A percentile compares a stretch with the other conserved stretches of the same genome.
Conservation (phyloP, 2,888 invertebrate species). For the Oscheius onirici region DNA sequence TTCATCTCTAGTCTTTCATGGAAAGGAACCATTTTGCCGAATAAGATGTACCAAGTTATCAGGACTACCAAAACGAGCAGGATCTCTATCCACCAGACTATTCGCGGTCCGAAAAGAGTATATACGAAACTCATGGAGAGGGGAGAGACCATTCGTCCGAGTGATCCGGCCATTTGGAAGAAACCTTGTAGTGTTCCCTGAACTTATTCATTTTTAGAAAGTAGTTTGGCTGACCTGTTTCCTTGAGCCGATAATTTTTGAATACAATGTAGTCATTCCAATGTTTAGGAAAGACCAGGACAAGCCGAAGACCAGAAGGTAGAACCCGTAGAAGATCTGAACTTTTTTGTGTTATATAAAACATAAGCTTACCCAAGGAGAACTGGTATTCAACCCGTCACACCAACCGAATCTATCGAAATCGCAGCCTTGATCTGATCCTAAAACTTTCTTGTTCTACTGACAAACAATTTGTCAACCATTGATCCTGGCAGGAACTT, state of each 20-base stretch:
- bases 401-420: conserved; percentile 44
- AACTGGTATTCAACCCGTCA: conserved; percentile 24
- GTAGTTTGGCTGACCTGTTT: conserved; percentile 1
- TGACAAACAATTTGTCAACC: not conserved
- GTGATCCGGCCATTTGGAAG: conserved; percentile 47
- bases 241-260: conserved; percentile 47
- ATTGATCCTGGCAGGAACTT: conserved; percentile 6
- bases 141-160: conserved; percentile 36
- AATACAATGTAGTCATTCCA: conserved; percentile 44
- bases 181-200: conserved; percentile 51
- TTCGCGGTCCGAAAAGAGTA: conserved; percentile 8
- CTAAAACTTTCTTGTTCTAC: not conserved
- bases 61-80: not conserved
- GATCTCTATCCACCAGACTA: conserved; percentile 9
- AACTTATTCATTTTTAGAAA: not conserved
- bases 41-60: conserved; percentile 15
- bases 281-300: conserved; percentile 43
- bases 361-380: conserved; percentile 21
- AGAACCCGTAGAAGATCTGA: conserved; percentile 40
- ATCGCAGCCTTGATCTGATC: conserved; percentile 36
- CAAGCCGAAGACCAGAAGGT: conserved; percentile 45
- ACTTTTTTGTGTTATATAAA: too few species aligned
- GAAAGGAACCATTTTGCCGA: conserved; percentile 16
- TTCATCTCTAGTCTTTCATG: not conserved
- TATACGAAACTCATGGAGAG: conserved; percentile 11